Percentiles rank a stretch among this genome's conserved stretches.
These are phyloP conservation scores for Pseudochirops corinnae DNA, from an alignment of 2,797 vertebrate genomes.

Conservation along the genomic window DNA sequence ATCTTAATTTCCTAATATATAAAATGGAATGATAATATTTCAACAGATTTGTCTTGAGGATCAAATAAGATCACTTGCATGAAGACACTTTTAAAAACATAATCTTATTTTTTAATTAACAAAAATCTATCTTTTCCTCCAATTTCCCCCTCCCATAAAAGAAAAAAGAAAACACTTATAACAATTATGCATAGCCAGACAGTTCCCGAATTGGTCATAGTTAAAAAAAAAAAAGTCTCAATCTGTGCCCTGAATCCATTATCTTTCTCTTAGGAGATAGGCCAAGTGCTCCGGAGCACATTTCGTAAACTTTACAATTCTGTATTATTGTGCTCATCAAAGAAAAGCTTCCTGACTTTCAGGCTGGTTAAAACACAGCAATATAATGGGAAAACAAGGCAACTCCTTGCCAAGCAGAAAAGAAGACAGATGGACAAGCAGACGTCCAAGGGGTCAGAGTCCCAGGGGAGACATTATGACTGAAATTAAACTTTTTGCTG, in stretches of 20 bases:
- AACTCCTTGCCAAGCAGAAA: neutral
- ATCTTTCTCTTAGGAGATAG: neutral
- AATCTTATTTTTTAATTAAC: neutral
- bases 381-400: neutral
- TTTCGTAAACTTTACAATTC: neutral
- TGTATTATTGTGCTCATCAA: neutral
- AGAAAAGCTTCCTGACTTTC: neutral
- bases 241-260: neutral
- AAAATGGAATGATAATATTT: neutral
- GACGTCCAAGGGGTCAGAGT: constrained; percentile 20
- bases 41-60: neutral
- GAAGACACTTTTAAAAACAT: neutral
- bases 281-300: neutral
- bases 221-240: neutral
- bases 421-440: constrained; percentile 2
- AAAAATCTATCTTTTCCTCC: neutral
- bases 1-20: neutral
- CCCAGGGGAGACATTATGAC: neutral
- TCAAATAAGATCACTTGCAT: neutral
- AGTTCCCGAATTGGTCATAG: neutral
- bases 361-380: neutral
- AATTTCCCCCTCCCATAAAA: neutral
- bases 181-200: neutral
- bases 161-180: neutral
- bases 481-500: neutral